Evolutionary conservation across 2,113 vertebrate species (phyloP).

Genomic region (Gopherus flavomarginatus): DNA sequence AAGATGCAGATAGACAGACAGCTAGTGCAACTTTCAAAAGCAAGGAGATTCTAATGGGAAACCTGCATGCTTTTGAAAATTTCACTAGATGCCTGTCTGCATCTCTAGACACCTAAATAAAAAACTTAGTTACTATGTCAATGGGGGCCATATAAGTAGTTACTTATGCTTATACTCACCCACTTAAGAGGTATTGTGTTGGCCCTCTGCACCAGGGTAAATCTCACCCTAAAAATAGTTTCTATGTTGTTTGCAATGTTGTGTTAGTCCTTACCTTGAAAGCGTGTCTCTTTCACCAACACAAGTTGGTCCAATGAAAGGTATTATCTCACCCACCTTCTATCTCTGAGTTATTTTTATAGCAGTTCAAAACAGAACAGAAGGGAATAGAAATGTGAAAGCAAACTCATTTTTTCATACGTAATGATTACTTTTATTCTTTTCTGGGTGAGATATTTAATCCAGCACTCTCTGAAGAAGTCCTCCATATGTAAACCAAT

Average conservation of each 20-base stretch:
- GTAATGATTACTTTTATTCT: not conserved
- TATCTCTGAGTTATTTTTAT: not conserved
- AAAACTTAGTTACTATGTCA: not conserved
- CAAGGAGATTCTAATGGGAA: not conserved
- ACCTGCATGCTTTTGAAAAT: not conserved
- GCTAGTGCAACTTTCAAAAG: not conserved
- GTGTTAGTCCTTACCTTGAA: not conserved
- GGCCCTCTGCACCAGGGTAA: not conserved
- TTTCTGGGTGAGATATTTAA: not conserved
- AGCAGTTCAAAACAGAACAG: not conserved
- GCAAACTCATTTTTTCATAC: not conserved
- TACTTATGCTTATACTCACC: not conserved
- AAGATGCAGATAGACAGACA: not conserved
- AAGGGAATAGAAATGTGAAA: not conserved
- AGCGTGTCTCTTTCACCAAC: not conserved
- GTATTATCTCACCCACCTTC: not conserved
- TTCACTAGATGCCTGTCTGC: too few relatives aligned
- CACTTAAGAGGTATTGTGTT: not conserved
- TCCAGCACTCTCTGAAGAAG: not conserved
- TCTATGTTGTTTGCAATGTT: not conserved
- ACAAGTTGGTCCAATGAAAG: not conserved
- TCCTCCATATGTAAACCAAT: conserved; percentile 2
- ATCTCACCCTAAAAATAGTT: not conserved
- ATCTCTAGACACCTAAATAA: not conserved
- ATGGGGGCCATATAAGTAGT: not conserved